phyloP scores from a whole-genome alignment of 1,140 invertebrate genomes.

The Hypsibius dujardini region DNA sequence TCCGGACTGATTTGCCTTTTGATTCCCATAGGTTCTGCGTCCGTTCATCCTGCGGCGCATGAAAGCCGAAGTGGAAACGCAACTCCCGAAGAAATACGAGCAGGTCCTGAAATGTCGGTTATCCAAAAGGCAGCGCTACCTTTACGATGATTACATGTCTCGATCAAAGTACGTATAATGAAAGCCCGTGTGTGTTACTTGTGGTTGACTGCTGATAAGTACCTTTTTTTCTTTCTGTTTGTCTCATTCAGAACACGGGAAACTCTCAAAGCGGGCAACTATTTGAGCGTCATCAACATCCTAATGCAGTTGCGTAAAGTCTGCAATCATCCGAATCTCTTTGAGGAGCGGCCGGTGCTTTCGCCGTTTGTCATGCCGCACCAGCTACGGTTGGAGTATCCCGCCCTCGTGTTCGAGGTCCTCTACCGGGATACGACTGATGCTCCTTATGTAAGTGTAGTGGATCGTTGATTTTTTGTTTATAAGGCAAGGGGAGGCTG shows the following conservation, averaged over 20 bases:
- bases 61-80: slow-evolving; percentile 95
- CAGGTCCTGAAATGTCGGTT: slow-evolving; percentile 87
- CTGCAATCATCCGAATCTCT: slow-evolving; percentile 98
- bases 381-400: slow-evolving; percentile 22
- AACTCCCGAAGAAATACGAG: slow-evolving; percentile 97
- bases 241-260: slow-evolving; percentile 50
- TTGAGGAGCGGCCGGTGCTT: slow-evolving; percentile 81
- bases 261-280: slow-evolving; percentile 78
- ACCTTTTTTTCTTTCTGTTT: no score
- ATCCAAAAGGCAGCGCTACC: slow-evolving; percentile 84
- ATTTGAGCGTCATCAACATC: slow-evolving; percentile 94
- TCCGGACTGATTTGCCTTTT: no score
- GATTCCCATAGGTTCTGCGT: slow-evolving; percentile 54
- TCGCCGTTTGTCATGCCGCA: slow-evolving; percentile 76
- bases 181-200: no score
- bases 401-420: background rate
- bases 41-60: slow-evolving; percentile 87
- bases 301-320: slow-evolving; percentile 98
- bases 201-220: no score
- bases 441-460: background rate
- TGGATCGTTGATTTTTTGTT: background rate
- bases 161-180: slow-evolving; percentile 46
- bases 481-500: no score
- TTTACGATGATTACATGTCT: slow-evolving; percentile 99
- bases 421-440: background rate